A percentile compares a stretch with the other conserved stretches of the same genome.
Evolutionary conservation across 2,113 vertebrate genomes (phyloP).

Genomic region (Tyto alba): DNA sequence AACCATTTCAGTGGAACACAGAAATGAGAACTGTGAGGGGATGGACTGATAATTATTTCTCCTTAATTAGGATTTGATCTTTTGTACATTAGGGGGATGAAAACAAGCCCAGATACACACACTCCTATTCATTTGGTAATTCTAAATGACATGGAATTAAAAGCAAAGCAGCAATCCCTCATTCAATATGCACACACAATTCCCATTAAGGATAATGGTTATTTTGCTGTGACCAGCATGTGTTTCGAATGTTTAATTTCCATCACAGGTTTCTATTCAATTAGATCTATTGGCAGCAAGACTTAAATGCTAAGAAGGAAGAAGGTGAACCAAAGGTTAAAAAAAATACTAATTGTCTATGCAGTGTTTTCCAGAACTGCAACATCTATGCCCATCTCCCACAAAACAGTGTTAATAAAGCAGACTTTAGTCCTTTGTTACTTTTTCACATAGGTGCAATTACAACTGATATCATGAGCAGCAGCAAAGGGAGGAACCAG

Average conservation of each 20-base stretch:
- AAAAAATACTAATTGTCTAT: neutral
- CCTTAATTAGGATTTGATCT: conserved; percentile 30
- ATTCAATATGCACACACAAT: neutral
- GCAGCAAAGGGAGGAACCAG: neutral
- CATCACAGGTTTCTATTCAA: conserved; percentile 11
- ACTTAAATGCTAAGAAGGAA: neutral
- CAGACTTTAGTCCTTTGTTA: neutral
- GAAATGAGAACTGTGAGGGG: neutral
- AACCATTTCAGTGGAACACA: neutral
- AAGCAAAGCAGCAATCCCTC: neutral
- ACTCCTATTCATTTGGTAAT: conserved; percentile 7
- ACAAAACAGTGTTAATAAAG: neutral
- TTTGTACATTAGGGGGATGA: neutral
- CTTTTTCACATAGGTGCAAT: neutral
- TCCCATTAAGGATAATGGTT: conserved; percentile 16
- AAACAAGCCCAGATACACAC: conserved; percentile 6
- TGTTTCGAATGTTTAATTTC: conserved; percentile 33
- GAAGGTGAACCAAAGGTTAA: conserved; percentile 22
- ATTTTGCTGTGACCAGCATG: conserved; percentile 14
- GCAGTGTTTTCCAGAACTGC: neutral
- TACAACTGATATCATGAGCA: neutral
- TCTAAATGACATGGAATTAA: conserved; percentile 49
- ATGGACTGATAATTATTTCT: conserved; percentile 6
- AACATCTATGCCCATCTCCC: neutral
- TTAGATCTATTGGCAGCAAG: neutral